A percentile compares a stretch with the other conserved stretches of the same genome.
phyloP scores from a whole-genome alignment of 2,113 vertebrate genomes.

The Dinomys branickii region DNA sequence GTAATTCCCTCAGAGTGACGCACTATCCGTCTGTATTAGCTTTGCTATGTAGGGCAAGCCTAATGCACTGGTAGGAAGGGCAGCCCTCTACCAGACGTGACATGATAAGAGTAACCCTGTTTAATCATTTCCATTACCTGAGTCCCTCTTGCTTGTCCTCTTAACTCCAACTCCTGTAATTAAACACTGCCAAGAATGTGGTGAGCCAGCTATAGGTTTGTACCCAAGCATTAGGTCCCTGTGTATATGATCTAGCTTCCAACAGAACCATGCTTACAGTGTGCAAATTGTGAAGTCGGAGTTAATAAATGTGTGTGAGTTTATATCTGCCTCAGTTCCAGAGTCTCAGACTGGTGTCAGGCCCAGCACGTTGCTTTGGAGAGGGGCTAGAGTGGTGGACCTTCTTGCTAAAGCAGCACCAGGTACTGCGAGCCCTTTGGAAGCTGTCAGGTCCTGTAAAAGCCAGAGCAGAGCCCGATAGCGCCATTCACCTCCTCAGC shows the following conservation, averaged over 20 bases:
- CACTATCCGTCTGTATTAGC: not conserved
- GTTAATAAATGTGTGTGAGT: not conserved
- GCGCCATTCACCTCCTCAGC: not conserved
- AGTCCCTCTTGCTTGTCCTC: not conserved
- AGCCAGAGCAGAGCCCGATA: not conserved
- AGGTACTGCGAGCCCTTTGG: not conserved
- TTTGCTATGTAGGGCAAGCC: not conserved
- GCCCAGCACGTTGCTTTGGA: constrained; percentile 19
- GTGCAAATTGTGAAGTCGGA: not conserved
- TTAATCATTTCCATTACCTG: constrained; percentile 10
- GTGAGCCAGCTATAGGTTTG: not conserved
- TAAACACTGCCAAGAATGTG: constrained; percentile 15
- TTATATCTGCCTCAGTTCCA: not conserved
- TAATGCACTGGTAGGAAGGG: not conserved
- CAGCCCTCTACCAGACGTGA: not conserved
- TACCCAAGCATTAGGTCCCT: not conserved
- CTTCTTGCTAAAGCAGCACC: not conserved
- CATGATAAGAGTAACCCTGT: not conserved
- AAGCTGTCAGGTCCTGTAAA: not conserved
- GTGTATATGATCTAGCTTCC: not conserved
- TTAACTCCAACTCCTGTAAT: not conserved
- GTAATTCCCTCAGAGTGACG: constrained; percentile 7
- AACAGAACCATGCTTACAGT: not conserved
- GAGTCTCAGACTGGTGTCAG: not conserved
- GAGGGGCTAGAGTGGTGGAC: not conserved